phyloP scores from a whole-genome alignment of 1,140 invertebrate genomes.

The Lineus longissimus region DNA sequence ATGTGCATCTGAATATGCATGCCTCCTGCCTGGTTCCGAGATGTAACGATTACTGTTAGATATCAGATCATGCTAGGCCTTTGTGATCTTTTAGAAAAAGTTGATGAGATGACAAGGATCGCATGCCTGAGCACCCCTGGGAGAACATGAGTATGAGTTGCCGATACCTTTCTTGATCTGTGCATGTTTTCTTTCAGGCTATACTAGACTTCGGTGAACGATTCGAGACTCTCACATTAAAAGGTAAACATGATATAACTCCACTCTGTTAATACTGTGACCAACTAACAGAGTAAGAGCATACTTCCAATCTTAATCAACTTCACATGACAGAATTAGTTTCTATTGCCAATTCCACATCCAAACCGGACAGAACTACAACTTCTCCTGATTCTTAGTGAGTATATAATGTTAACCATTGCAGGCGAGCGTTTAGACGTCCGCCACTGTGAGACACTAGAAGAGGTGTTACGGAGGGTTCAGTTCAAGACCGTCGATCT shows the following conservation, averaged over 20 bases:
- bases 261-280: not conserved
- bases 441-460: constrained; percentile 67
- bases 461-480: constrained; percentile 72
- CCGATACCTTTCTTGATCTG: not conserved
- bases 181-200: constrained; percentile 25
- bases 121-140: not conserved
- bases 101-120: not conserved
- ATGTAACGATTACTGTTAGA: not conserved
- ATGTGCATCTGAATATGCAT: no score
- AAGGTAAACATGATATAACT: constrained; percentile 27
- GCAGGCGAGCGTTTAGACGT: constrained; percentile 58
- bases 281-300: not conserved
- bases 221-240: constrained; percentile 40
- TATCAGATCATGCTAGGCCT: not conserved
- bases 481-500: constrained; percentile 69
- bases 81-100: not conserved
- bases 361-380: no score
- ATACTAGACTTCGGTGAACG: constrained; percentile 38
- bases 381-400: no score
- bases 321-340: no score
- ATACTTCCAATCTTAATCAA: no score
- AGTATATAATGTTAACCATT: not conserved
- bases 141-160: not conserved
- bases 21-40: no score
- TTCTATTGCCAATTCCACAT: no score